Evolutionary conservation across 1,140 invertebrate genomes (phyloP).

Genomic region (Mamestra configurata): DNA sequence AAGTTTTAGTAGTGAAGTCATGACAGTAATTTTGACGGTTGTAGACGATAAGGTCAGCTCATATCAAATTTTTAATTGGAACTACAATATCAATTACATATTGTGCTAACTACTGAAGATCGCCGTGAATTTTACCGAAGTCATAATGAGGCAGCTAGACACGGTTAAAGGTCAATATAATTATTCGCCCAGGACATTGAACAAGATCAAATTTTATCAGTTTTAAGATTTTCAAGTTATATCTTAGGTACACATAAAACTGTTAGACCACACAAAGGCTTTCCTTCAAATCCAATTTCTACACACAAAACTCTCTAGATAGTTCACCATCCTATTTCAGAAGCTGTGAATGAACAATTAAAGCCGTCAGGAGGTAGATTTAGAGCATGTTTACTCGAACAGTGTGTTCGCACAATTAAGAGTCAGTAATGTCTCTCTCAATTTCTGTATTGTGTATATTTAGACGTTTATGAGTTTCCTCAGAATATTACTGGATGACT

Average conservation of each 20-base stretch:
- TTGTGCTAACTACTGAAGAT: too few relatives aligned
- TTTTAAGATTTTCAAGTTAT: neutral
- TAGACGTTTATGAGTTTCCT: slow-evolving; percentile 55
- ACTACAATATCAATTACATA: neutral
- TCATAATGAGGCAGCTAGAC: too few relatives aligned
- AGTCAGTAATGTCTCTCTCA: slow-evolving; percentile 47
- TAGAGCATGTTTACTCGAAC: slow-evolving; percentile 40
- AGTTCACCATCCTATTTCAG: slow-evolving; percentile 26
- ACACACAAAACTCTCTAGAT: slow-evolving; percentile 27
- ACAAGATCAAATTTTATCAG: too few relatives aligned
- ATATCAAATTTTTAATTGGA: slow-evolving; percentile 2
- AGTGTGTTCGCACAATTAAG: slow-evolving; percentile 54
- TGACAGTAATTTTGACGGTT: neutral
- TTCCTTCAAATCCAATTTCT: slow-evolving; percentile 12
- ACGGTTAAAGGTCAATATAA: too few relatives aligned
- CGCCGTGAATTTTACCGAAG: too few relatives aligned
- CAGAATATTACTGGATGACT: slow-evolving; percentile 44
- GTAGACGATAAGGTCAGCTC: neutral
- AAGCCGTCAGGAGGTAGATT: slow-evolving; percentile 53
- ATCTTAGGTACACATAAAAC: neutral
- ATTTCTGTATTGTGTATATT: slow-evolving; percentile 54
- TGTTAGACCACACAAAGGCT: slow-evolving; percentile 8
- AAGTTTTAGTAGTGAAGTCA: slow-evolving; percentile 25
- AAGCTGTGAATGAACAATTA: slow-evolving; percentile 52
- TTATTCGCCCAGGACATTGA: too few relatives aligned